Conservation (phyloP, 2,113 vertebrate species). For the Catagonus wagneri region DNA sequence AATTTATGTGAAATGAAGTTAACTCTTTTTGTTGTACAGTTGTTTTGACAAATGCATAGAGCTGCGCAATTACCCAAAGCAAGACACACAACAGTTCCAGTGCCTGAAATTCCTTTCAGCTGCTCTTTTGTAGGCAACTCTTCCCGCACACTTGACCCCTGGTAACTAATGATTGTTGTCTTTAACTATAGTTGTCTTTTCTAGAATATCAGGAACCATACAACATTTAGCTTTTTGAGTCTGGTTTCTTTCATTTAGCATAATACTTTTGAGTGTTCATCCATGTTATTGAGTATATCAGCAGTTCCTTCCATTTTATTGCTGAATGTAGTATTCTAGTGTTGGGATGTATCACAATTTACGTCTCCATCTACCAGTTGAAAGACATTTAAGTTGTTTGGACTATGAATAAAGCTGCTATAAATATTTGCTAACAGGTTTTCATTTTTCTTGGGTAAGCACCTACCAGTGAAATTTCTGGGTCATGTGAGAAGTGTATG, state of each 20-base stretch:
- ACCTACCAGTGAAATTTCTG: background rate
- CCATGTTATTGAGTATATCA: background rate
- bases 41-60: background rate
- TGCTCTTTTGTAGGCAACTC: background rate
- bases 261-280: background rate
- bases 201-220: background rate
- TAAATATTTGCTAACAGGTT: constrained; percentile 9
- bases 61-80: background rate
- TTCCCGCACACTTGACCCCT: background rate
- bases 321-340: constrained; percentile 5
- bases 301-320: constrained; percentile 25
- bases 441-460: constrained; percentile 12
- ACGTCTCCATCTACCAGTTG: background rate
- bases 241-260: constrained; percentile 40
- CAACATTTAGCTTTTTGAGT: background rate
- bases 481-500: background rate
- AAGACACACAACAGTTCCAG: background rate
- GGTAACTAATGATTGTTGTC: background rate
- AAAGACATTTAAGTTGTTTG: constrained; percentile 31
- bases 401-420: constrained; percentile 28
- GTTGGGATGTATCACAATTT: background rate
- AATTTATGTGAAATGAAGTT: constrained; percentile 43
- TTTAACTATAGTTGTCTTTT: constrained; percentile 14
- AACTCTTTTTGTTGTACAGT: background rate
- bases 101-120: background rate